Percentiles rank a stretch among this genome's conserved stretches.
phyloP scores from a whole-genome alignment of 2,888 invertebrate genomes.

The Byasa hedistus region DNA sequence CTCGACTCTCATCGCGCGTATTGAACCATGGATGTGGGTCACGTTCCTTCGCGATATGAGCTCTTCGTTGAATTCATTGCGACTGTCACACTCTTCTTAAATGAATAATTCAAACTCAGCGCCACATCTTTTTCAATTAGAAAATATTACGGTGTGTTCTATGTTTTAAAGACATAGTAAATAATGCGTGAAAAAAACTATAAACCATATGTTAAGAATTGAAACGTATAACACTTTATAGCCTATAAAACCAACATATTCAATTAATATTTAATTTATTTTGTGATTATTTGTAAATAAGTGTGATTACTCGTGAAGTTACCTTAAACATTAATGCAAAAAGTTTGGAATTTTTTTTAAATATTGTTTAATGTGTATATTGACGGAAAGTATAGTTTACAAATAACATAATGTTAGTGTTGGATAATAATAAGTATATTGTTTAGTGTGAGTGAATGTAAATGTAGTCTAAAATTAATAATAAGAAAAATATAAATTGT shows the following conservation, averaged over 20 bases:
- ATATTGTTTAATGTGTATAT: too few species aligned
- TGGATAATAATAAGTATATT: too few species aligned
- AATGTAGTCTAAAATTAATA: too few species aligned
- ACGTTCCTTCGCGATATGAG: conserved; percentile 48
- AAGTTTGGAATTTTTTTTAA: too few species aligned
- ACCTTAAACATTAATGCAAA: too few species aligned
- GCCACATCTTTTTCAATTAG: conserved; percentile 16
- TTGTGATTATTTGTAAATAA: too few species aligned
- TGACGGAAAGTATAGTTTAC: too few species aligned
- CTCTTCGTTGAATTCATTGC: conserved; percentile 59
- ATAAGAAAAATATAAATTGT: neutral
- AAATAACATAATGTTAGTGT: too few species aligned
- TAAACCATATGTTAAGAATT: neutral
- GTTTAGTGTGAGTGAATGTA: too few species aligned
- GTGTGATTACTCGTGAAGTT: too few species aligned
- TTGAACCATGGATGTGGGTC: conserved; percentile 60
- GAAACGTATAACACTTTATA: too few species aligned
- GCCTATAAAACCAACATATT: neutral
- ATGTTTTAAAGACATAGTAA: neutral
- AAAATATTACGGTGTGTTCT: neutral
- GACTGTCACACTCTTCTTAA: conserved; percentile 33
- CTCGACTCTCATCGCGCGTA: conserved; percentile 50
- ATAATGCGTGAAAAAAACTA: neutral
- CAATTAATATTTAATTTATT: too few species aligned
- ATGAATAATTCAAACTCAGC: conserved; percentile 35